phyloP scores from a whole-genome alignment of 2,113 vertebrate species.

The Orthonyx spaldingii region DNA sequence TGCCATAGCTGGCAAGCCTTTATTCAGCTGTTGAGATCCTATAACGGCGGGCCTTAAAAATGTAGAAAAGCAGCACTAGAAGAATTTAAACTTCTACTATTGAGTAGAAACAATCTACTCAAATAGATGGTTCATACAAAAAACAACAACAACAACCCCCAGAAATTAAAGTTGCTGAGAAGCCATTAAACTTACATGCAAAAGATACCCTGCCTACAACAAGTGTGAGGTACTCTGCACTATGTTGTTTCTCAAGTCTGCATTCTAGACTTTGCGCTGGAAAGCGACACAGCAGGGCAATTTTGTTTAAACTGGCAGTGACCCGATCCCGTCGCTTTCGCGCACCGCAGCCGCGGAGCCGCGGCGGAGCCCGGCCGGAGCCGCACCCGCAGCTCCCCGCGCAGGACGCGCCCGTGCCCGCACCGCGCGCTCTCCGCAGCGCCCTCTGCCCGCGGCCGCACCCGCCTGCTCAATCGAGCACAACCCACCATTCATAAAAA shows the following conservation, averaged over 20 bases:
- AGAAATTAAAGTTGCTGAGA: not conserved
- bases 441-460: conserved; percentile 42
- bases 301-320: not conserved
- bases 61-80: not conserved
- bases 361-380: not conserved
- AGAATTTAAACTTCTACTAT: not conserved
- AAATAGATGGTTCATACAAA: not conserved
- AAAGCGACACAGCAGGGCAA: not conserved
- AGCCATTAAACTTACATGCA: not conserved
- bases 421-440: conserved; percentile 12
- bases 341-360: not conserved
- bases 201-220: not conserved
- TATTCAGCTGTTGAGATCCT: not conserved
- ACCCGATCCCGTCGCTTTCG: not conserved
- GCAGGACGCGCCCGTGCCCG: not conserved
- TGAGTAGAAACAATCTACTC: not conserved
- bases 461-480: not conserved
- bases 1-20: not conserved
- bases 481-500: conserved; percentile 51
- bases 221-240: not conserved
- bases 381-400: not conserved
- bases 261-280: not conserved
- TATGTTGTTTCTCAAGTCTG: not conserved
- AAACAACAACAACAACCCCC: not conserved
- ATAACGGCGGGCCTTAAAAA: not conserved